Percentiles rank a stretch among this genome's conserved stretches.
These are phyloP conservation scores for Crypturellus undulatus DNA, from an alignment of 2,113 vertebrate genomes.

Conservation along the genomic window DNA sequence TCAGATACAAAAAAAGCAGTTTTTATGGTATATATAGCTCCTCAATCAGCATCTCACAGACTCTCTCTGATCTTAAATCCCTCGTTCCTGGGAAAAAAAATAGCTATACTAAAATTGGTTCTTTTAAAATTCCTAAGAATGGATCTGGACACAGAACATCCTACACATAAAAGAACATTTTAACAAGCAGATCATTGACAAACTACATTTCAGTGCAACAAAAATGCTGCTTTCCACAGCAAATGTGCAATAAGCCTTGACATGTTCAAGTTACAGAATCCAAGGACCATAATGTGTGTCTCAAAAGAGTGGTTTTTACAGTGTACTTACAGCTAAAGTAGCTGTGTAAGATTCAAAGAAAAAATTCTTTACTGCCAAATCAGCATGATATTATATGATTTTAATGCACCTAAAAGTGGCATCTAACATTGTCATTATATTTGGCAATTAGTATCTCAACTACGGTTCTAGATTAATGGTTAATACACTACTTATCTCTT, in stretches of 20 bases:
- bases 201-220: neutral
- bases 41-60: neutral
- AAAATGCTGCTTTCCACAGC: neutral
- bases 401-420: neutral
- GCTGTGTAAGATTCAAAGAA: neutral
- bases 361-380: neutral
- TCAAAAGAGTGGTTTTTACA: neutral
- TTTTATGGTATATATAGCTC: constrained; percentile 36
- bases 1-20: constrained; percentile 32
- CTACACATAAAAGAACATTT: neutral
- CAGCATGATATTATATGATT: neutral
- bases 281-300: neutral
- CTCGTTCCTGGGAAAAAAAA: neutral
- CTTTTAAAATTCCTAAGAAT: neutral
- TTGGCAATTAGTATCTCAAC: neutral
- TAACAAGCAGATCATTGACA: neutral
- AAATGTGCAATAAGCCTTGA: neutral
- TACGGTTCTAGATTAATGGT: neutral
- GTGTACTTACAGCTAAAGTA: neutral
- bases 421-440: neutral
- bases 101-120: neutral
- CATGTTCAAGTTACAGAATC: neutral
- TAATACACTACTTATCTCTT: neutral
- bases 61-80: neutral
- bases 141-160: neutral